These are phyloP conservation scores for Nothobranchius kuhntae DNA, from an alignment of 2,113 vertebrate genomes.

Conservation along the genomic window DNA sequence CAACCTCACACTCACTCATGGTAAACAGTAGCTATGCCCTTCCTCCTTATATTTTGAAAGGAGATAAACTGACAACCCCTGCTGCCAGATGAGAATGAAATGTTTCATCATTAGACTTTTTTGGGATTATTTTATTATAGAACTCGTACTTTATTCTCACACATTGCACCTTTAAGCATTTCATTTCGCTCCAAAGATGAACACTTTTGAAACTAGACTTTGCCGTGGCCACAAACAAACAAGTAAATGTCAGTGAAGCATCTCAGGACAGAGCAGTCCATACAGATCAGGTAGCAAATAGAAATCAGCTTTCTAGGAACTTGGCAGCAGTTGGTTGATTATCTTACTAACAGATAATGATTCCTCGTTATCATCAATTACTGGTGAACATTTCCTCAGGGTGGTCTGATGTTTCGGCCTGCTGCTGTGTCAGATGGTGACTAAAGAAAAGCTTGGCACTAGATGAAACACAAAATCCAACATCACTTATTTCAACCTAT, in stretches of 20 bases:
- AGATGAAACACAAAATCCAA: too few relatives aligned
- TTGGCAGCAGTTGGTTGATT: not conserved
- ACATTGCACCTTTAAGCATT: too few relatives aligned
- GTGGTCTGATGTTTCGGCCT: not conserved
- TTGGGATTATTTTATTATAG: too few relatives aligned
- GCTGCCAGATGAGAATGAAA: too few relatives aligned
- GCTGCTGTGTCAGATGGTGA: not conserved
- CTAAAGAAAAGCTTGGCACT: not conserved
- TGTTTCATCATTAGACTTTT: too few relatives aligned
- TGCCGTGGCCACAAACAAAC: not conserved
- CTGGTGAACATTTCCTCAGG: not conserved
- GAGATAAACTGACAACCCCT: too few relatives aligned
- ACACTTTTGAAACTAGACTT: not conserved
- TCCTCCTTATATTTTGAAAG: too few relatives aligned
- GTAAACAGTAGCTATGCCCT: too few relatives aligned
- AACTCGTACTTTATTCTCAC: too few relatives aligned
- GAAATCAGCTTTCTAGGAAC: not conserved
- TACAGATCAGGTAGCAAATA: not conserved
- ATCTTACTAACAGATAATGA: not conserved
- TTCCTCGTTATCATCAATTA: not conserved
- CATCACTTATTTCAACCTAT: too few relatives aligned
- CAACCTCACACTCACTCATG: too few relatives aligned
- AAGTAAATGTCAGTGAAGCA: not conserved
- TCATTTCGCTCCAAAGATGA: not conserved
- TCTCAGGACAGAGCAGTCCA: not conserved